Conservation (phyloP, 2,113 vertebrate genomes). For the Phalacrocorax brasilianus region DNA sequence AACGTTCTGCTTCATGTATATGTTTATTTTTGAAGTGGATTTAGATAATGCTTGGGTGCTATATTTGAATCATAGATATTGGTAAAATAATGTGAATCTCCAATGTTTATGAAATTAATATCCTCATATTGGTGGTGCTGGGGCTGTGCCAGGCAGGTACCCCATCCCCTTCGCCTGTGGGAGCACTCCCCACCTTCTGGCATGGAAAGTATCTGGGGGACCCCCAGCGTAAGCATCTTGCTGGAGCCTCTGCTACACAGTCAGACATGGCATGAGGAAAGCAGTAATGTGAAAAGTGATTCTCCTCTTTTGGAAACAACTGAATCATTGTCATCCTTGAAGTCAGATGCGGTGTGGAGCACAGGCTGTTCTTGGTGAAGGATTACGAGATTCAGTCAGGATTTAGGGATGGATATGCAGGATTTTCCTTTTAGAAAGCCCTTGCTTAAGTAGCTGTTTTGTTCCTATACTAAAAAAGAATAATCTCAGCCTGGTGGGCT, state of each 20-base stretch:
- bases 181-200: background rate
- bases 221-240: background rate
- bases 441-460: background rate
- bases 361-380: conserved; percentile 18
- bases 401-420: conserved; percentile 1
- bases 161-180: background rate
- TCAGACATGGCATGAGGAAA: background rate
- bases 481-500: background rate
- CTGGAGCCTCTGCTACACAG: background rate
- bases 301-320: background rate
- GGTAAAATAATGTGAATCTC: background rate
- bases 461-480: background rate
- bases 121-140: background rate
- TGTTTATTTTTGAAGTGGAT: background rate
- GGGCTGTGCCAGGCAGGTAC: background rate
- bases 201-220: background rate
- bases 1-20: accelerated
- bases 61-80: background rate
- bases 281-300: background rate
- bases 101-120: background rate
- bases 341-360: background rate
- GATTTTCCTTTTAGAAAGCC: conserved; percentile 26
- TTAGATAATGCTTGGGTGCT: background rate
- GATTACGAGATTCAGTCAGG: conserved; percentile 21
- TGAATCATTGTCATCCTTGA: background rate